phyloP scores from a whole-genome alignment of 2,888 invertebrate genomes.

The Drosophila flavopinicola region DNA sequence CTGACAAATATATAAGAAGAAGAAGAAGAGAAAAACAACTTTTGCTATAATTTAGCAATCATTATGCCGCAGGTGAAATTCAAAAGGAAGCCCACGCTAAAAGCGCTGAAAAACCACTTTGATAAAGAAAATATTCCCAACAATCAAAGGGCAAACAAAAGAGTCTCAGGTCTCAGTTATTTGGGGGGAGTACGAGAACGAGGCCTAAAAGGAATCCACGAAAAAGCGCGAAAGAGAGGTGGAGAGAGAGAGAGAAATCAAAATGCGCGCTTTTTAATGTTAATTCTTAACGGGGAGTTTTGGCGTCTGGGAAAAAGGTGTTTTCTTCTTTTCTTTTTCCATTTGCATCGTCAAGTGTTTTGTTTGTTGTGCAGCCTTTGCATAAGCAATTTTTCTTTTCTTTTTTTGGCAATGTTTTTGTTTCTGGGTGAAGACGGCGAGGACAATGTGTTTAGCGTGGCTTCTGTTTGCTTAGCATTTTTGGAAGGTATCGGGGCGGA shows the following conservation, averaged over 20 bases:
- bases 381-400: constrained; percentile 56
- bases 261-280: constrained; percentile 53
- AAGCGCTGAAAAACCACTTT: constrained; percentile 51
- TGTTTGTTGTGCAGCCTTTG: constrained; percentile 44
- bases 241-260: constrained; percentile 35
- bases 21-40: constrained; percentile 1
- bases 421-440: constrained; percentile 33
- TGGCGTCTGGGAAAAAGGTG: constrained; percentile 26
- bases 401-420: constrained; percentile 43
- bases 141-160: constrained; percentile 57
- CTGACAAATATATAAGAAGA: no score
- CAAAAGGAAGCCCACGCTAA: constrained; percentile 18
- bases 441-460: constrained; percentile 32
- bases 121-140: constrained; percentile 64
- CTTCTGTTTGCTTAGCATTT: constrained; percentile 38
- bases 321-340: constrained; percentile 1
- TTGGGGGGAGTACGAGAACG: not conserved
- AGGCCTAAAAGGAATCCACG: constrained; percentile 14
- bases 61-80: constrained; percentile 28
- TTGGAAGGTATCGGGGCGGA: constrained; percentile 7
- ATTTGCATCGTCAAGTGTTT: constrained; percentile 33
- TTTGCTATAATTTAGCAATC: constrained; percentile 44
- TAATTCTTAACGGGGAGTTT: constrained; percentile 20
- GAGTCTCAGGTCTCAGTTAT: constrained; percentile 1
- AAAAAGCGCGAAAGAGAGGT: constrained; percentile 11